Conservation (phyloP, 1,140 invertebrate species). For the Hormaphis cornu region DNA sequence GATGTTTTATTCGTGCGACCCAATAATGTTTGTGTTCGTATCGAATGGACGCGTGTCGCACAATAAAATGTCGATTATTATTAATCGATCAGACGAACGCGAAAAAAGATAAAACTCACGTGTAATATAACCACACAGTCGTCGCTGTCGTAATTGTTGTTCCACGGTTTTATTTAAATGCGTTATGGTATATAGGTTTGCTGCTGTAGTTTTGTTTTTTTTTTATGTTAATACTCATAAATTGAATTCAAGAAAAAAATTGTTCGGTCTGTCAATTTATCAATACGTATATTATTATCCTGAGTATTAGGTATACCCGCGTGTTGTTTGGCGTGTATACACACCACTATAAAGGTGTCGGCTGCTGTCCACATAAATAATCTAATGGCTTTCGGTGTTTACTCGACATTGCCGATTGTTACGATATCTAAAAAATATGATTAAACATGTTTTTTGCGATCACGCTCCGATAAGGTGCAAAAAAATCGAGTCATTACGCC, state of each 20-base stretch:
- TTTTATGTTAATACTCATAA: background rate
- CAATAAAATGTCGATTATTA: background rate
- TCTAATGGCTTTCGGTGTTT: background rate
- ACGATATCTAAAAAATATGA: background rate
- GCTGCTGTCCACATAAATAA: background rate
- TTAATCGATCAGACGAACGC: background rate
- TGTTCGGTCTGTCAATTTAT: background rate
- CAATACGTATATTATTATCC: background rate
- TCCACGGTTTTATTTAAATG: conserved; percentile 6
- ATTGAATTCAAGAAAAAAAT: background rate
- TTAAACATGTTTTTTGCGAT: background rate
- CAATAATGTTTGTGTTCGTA: too few relatives aligned
- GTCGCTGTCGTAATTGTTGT: background rate
- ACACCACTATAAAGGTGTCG: background rate
- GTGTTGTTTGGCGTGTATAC: background rate
- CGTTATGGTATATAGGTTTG: too few relatives aligned
- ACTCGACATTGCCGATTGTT: background rate
- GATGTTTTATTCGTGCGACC: too few relatives aligned
- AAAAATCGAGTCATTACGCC: background rate
- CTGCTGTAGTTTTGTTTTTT: background rate
- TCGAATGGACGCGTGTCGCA: background rate
- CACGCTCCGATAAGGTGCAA: background rate
- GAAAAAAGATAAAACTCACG: background rate
- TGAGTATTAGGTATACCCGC: background rate
- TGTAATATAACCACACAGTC: background rate